A percentile compares a stretch with the other conserved stretches of the same genome.
These are phyloP conservation scores for Minunthozetes semirufus DNA, from an alignment of 2,888 invertebrate species.

Conservation along the genomic window DNA sequence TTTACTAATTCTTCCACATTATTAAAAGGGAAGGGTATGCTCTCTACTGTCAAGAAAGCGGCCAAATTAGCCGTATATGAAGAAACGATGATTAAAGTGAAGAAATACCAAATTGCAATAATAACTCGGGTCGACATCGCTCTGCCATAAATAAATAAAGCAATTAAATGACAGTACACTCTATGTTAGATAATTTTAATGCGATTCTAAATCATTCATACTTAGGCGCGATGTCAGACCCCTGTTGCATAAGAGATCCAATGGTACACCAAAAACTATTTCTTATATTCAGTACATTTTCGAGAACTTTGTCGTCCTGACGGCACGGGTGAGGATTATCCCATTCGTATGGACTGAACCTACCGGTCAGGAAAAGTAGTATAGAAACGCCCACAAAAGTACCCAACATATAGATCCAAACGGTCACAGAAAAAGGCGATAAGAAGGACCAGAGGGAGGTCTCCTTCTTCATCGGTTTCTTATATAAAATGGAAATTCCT, in stretches of 20 bases:
- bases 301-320: conserved; percentile 62
- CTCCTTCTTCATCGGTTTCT: conserved; percentile 73
- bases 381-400: conserved; percentile 75
- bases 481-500: conserved; percentile 80
- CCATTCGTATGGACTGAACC: conserved; percentile 53
- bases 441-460: conserved; percentile 86
- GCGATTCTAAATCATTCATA: too few relatives aligned
- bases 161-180: too few relatives aligned
- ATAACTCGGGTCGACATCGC: conserved; percentile 48
- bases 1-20: conserved; percentile 45
- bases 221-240: conserved; percentile 91
- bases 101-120: conserved; percentile 41
- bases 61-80: conserved; percentile 47
- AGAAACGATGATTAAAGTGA: conserved; percentile 43
- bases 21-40: conserved; percentile 66
- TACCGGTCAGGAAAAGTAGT: conserved; percentile 57
- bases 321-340: conserved; percentile 62
- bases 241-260: conserved; percentile 89
- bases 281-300: conserved; percentile 83
- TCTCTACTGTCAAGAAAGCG: conserved; percentile 46
- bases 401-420: conserved; percentile 75
- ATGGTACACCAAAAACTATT: conserved; percentile 98
- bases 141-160: conserved; percentile 45
- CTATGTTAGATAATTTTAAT: too few relatives aligned
- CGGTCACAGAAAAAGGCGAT: conserved; percentile 75